Evolutionary conservation across 2,888 invertebrate species (phyloP), one percentile per base, ranked within the genome.

Genomic region (Dysmachus trigonus): DNA sequence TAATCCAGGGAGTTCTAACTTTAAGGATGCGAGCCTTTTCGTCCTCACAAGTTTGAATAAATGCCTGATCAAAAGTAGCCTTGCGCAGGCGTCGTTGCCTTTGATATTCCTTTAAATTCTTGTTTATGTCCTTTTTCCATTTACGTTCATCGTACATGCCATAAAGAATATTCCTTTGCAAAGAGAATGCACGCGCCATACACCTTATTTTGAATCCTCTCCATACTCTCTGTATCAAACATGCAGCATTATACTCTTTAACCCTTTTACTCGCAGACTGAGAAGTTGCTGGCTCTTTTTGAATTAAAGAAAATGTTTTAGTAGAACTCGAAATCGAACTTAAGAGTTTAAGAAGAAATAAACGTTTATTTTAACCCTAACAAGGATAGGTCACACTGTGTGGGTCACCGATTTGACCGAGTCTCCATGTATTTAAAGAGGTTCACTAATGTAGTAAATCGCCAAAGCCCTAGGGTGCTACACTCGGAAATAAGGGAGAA

Each of bases 1-100:
- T 94, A 88, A 96, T 92, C 86, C 93, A 93, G 0, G 94, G 93
- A 8, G 91, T 91, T 6, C 92, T 90, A 0, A 93, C 90, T 86
- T 93, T 90, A n/a, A 94, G 88, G 18, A 94, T 90, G 83, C 93
- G 89, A 0, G 91, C 91, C 86, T 93, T 91, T 88, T 94, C 94
- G 83, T 92, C 91, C 41, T 91, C 89, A 51, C 92, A 90, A 77
- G 92, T 89, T 87, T 92, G 88, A 74, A 92, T 87, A 86, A 92
- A 92, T 84, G 92, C 90, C 86, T 90, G 88, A 85, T 90, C 89
- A 15, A 90, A 89, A 74, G 62, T 2, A 76, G 84, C 7, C 18
- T 87, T 89, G 8, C 91, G 88, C 18, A 91, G 88, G 33, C 33
- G 62, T 13, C 30, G 47, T 7, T 86, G 13, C 51, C 18, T 76